phyloP scores from a whole-genome alignment of 2,888 invertebrate genomes.

The Philonicus albiceps region DNA sequence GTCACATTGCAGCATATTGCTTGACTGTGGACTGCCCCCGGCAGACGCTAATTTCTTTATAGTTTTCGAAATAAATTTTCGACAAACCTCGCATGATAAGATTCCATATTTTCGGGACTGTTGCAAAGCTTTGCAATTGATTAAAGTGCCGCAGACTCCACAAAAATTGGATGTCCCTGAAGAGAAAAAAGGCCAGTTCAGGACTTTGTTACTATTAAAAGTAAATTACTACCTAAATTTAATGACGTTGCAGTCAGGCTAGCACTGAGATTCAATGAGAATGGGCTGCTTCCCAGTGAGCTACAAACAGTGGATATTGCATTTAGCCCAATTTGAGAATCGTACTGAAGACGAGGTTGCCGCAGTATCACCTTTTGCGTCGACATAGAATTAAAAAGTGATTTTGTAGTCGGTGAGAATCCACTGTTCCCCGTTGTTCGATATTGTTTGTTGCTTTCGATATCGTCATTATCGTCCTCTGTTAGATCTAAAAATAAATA shows the following conservation, averaged over 20 bases:
- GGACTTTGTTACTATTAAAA: neutral
- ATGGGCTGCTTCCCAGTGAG: constrained; percentile 55
- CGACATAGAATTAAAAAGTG: constrained; percentile 31
- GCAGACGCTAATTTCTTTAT: constrained; percentile 66
- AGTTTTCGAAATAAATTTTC: constrained; percentile 86
- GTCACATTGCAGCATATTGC: constrained; percentile 68
- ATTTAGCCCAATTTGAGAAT: constrained; percentile 50
- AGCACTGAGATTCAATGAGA: constrained; percentile 48
- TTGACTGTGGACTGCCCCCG: constrained; percentile 61
- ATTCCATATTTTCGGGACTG: constrained; percentile 86
- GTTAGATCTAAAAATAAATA: neutral
- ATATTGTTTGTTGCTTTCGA: constrained; percentile 23
- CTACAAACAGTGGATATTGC: constrained; percentile 53
- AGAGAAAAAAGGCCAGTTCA: neutral
- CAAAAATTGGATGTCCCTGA: constrained; percentile 72
- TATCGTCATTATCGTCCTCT: constrained; percentile 43
- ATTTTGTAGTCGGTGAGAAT: constrained; percentile 31
- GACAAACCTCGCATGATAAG: constrained; percentile 84
- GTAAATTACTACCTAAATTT: neutral
- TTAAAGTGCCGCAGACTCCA: constrained; percentile 80
- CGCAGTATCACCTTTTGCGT: constrained; percentile 56
- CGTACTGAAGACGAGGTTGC: constrained; percentile 59
- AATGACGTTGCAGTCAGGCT: constrained; percentile 27
- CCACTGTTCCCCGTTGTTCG: neutral
- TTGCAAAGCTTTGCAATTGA: constrained; percentile 78